A percentile compares a stretch with the other conserved stretches of the same genome.
These are phyloP conservation scores for Rachycentron canadum DNA, from an alignment of 2,797 vertebrate genomes.

Conservation along the genomic window DNA sequence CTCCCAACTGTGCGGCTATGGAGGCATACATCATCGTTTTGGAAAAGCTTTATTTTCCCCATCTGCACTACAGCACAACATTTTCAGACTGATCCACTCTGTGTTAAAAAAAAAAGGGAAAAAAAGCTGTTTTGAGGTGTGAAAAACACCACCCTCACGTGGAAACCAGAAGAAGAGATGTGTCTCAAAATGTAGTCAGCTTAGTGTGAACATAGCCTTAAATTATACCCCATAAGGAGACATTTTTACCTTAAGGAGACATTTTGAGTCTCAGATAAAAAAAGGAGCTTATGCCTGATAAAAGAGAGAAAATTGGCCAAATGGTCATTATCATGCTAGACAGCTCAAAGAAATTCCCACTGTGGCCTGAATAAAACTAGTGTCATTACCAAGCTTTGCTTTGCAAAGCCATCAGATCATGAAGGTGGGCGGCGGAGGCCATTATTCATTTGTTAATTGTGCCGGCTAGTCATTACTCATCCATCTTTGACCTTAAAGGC, in stretches of 20 bases:
- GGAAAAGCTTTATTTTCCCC: neutral
- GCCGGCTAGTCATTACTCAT: constrained; percentile 70
- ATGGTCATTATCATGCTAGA: constrained; percentile 79
- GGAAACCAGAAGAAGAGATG: constrained; percentile 8
- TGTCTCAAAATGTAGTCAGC: constrained; percentile 39
- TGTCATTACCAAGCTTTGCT: constrained; percentile 75
- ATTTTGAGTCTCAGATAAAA: constrained; percentile 48
- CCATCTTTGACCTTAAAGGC: constrained; percentile 78
- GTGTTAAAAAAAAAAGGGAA: neutral
- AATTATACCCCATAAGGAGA: constrained; percentile 46
- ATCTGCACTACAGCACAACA: neutral
- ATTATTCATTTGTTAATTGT: constrained; percentile 82
- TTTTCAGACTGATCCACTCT: constrained; percentile 14
- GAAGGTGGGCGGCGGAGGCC: constrained; percentile 68
- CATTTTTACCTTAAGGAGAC: constrained; percentile 62
- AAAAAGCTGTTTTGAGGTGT: neutral
- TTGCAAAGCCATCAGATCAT: constrained; percentile 80
- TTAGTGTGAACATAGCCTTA: constrained; percentile 28
- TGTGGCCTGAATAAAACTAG: constrained; percentile 73
- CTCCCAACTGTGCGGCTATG: neutral
- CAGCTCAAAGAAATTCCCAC: constrained; percentile 77
- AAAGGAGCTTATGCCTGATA: constrained; percentile 56
- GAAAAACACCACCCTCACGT: constrained; percentile 19
- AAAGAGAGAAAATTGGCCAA: constrained; percentile 71
- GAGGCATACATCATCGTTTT: neutral